These are phyloP conservation scores for Grapholita molesta DNA, from an alignment of 1,140 invertebrate genomes.

Conservation along the genomic window DNA sequence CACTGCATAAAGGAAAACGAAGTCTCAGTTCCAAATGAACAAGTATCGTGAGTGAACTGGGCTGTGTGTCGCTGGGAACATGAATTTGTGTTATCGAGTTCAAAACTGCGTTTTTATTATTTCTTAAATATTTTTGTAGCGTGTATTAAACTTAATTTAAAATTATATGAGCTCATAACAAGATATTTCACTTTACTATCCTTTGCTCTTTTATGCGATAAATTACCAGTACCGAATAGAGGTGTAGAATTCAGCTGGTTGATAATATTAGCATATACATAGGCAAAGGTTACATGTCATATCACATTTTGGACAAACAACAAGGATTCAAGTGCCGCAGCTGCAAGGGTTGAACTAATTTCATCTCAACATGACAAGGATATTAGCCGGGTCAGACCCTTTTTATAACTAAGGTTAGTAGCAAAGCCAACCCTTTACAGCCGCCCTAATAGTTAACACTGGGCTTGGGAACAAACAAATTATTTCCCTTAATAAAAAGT, in stretches of 20 bases:
- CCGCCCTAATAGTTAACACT: constrained; percentile 33
- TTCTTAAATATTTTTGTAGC: no score
- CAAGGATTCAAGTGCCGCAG: constrained; percentile 50
- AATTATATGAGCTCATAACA: no score
- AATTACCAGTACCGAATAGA: no score
- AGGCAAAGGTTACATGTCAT: constrained; percentile 49
- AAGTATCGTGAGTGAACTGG: not conserved
- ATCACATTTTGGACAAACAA: constrained; percentile 68
- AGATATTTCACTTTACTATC: no score
- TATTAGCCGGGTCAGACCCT: constrained; percentile 71
- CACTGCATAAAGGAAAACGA: not conserved
- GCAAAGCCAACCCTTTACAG: constrained; percentile 30
- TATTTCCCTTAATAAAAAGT: not conserved
- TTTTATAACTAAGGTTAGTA: constrained; percentile 67
- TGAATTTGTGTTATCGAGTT: not conserved
- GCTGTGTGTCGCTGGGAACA: not conserved
- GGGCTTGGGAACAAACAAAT: constrained; percentile 1
- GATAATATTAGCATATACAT: constrained; percentile 2
- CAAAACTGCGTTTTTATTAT: no score
- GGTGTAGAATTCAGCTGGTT: no score
- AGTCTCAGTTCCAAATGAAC: not conserved
- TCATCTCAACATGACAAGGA: constrained; percentile 72
- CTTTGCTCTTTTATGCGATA: no score
- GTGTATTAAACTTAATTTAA: no score
- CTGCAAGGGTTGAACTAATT: constrained; percentile 70